Base-by-base conservation (phyloP, 2,888 invertebrate genomes). In the Lacanobia oleracea region DNA sequence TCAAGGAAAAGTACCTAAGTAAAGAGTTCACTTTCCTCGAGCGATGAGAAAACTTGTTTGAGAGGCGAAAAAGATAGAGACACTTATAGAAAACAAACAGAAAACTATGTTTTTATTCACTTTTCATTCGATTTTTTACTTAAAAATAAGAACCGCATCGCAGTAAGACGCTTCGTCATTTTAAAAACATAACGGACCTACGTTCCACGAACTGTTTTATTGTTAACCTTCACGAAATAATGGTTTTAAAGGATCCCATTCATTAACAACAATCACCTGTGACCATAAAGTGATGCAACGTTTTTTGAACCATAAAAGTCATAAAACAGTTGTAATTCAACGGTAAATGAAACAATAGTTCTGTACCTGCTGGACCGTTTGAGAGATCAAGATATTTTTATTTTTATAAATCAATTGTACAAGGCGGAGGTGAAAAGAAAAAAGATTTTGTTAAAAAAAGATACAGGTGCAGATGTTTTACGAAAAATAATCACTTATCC, bases 281-380 rank as follows among this genome's bases (percentile, higher is more conserved):
- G 67, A 85, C 87, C 90, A 88, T 92, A 91, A 91, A 91, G 91
- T 92, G 92, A 89, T 88, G 87, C 92, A 94, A 94, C 83, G 75
- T 90, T 90, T 91, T 92, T 89, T 86, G 83, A 76, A 77, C 83
- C 84, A 87, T 92, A 91, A 91, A 92, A 92, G 76, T 84, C 84
- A 88, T 92, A 91, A 92, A 92, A 92, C 91, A 91, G 87, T 93
- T 90, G 86, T 87, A 85, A 83, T 81, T 88, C 84, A 90, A 91
- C 89, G 82, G 86, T 87, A 86, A 81, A 82, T 72, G 81, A 83
- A 86, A 94, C 91, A 94, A 94, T 89, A 88, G 86, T 83, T 84
- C 84, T 83, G 79, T 94, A 94, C 94, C 94, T 94, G 94, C 77
- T 79, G 68, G 70, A 53, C 43, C 37, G 21, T 66, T 73, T 72